Evolutionary conservation across 2,888 invertebrate species (phyloP).

Genomic region (Serrognathus titanus): DNA sequence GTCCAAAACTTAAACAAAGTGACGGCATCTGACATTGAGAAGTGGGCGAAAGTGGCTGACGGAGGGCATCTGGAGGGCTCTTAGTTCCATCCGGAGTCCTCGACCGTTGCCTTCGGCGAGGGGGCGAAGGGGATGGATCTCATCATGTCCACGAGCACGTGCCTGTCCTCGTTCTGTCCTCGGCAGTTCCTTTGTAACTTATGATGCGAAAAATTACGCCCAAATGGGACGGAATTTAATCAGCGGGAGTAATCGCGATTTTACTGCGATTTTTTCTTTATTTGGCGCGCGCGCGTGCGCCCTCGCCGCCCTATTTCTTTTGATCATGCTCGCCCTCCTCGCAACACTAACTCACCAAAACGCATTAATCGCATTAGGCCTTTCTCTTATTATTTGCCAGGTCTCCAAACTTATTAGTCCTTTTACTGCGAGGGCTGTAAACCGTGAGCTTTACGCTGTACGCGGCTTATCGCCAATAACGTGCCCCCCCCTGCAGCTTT

Average conservation of each 20-base stretch:
- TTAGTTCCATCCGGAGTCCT: slow-evolving; percentile 28
- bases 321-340: too few relatives aligned
- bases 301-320: too few relatives aligned
- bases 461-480: slow-evolving; percentile 25
- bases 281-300: too few relatives aligned
- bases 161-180: slow-evolving; percentile 5
- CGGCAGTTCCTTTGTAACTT: slow-evolving; percentile 10
- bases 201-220: slow-evolving; percentile 13
- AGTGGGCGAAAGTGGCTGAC: slow-evolving; percentile 29
- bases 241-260: too few relatives aligned
- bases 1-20: slow-evolving; percentile 17
- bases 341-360: too few relatives aligned
- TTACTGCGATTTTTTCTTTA: too few relatives aligned
- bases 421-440: slow-evolving; percentile 22
- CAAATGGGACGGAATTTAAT: slow-evolving; percentile 2
- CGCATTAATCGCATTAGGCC: background rate
- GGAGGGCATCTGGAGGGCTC: slow-evolving; percentile 26
- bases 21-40: slow-evolving; percentile 25
- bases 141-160: background rate
- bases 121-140: slow-evolving; percentile 13
- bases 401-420: slow-evolving; percentile 27
- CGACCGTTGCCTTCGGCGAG: slow-evolving; percentile 18
- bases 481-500: slow-evolving; percentile 11
- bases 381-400: slow-evolving; percentile 25
- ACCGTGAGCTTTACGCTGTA: slow-evolving; percentile 25